Evolutionary conservation across 2,888 invertebrate species (phyloP), one percentile per base, ranked within the genome.

Genomic region (Allacma fusca): DNA sequence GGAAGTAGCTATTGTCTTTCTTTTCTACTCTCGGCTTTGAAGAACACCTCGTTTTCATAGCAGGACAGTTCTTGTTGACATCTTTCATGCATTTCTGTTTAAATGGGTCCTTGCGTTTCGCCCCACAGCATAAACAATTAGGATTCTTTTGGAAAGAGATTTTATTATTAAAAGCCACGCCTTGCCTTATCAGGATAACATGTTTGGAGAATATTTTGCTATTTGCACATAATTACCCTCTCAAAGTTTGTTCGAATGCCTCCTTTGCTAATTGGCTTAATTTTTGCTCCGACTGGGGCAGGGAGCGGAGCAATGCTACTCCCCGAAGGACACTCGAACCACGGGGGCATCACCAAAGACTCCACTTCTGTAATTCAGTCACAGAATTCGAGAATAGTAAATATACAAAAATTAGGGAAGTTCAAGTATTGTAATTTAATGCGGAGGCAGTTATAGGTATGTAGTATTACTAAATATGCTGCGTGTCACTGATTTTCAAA

Each of bases 191-290:
- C n/a, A n/a, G n/a, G n/a, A n/a, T n/a, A n/a, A n/a, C n/a, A n/a
- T n/a, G n/a, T n/a, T n/a, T n/a, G n/a, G n/a, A n/a, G n/a, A n/a
- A n/a, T n/a, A n/a, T n/a, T n/a, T n/a, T n/a, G n/a, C n/a, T n/a
- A n/a, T n/a, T n/a, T n/a, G n/a, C n/a, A n/a, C n/a, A n/a, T n/a
- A n/a, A n/a, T n/a, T n/a, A 59, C 59, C 59, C 59, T 7, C n/a
- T 59, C 59, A 59, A 59, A 59, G n/a, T 59, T 23, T 59, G 59
- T 59, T n/a, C 59, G 9, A 23, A 59, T 59, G n/a, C n/a, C n/a
- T 59, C 59, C 59, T 59, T 59, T 59, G 23, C 59, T 59, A 13
- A 59, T 59, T 7, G 59, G 59, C 59, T 59, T 59, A 59, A 59
- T 59, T n/a, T 59, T 59, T 7, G 23, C 59, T n/a, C 59, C 59